These are phyloP conservation scores for Chelon labrosus DNA, from an alignment of 2,797 vertebrate species.

Conservation along the genomic window DNA sequence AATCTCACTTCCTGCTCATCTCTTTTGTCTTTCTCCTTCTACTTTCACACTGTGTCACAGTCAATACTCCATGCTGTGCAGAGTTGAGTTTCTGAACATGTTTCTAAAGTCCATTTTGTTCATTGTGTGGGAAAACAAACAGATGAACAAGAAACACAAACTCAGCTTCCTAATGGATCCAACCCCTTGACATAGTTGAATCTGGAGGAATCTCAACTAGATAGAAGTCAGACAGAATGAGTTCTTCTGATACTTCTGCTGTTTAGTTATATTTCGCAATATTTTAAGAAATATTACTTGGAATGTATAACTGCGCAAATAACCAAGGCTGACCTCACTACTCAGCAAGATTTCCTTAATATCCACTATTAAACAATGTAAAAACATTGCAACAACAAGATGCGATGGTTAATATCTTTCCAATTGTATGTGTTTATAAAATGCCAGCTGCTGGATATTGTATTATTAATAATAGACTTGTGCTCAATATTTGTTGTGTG, in stretches of 20 bases:
- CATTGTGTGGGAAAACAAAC: neutral
- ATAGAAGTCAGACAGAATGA: neutral
- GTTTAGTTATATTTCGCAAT: neutral
- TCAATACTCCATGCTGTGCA: conserved; percentile 14
- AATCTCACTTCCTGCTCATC: conserved; percentile 8
- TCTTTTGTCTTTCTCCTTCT: neutral
- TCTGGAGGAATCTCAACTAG: neutral
- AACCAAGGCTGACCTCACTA: neutral
- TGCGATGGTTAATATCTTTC: too few relatives aligned
- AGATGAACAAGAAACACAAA: neutral
- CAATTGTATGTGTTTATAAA: too few relatives aligned
- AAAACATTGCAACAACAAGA: too few relatives aligned
- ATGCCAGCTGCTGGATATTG: too few relatives aligned
- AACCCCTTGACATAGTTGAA: neutral
- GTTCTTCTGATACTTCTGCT: neutral
- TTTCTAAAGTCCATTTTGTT: conserved; percentile 4
- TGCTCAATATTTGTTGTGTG: too few relatives aligned
- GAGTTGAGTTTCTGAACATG: conserved; percentile 2
- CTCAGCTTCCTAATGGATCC: neutral
- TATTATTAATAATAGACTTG: too few relatives aligned
- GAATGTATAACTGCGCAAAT: neutral
- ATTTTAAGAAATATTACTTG: neutral
- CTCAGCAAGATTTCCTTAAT: neutral
- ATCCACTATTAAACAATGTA: neutral
- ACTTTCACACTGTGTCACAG: conserved; percentile 20